Conservation (phyloP, 1,140 invertebrate genomes). For the Nylanderia fulva region DNA sequence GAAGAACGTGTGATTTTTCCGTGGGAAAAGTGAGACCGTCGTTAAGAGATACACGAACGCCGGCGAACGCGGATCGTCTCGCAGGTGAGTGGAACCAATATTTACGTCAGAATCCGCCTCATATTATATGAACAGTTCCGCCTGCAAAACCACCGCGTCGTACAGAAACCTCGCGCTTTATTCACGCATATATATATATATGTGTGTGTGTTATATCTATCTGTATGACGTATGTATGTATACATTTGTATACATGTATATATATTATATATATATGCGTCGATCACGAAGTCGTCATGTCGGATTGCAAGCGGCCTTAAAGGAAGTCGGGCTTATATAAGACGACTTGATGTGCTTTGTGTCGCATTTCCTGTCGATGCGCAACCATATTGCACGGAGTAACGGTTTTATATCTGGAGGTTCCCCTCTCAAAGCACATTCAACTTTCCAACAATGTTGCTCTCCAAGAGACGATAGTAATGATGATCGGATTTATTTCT, state of each 20-base stretch:
- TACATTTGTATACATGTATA: too few relatives aligned
- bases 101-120: too few relatives aligned
- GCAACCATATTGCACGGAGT: slow-evolving; percentile 34
- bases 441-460: neutral
- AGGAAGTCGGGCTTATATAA: slow-evolving; percentile 41
- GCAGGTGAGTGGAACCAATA: slow-evolving; percentile 17
- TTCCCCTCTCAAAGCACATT: neutral
- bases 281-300: neutral
- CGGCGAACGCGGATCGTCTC: slow-evolving; percentile 38
- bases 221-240: neutral
- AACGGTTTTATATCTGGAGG: neutral
- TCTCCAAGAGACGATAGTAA: neutral
- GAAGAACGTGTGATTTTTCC: slow-evolving; percentile 40
- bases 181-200: neutral
- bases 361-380: slow-evolving; percentile 17
- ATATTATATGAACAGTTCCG: too few relatives aligned
- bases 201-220: neutral
- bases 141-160: neutral
- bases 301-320: neutral
- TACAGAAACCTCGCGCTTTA: slow-evolving; percentile 7
- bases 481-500: too few relatives aligned
- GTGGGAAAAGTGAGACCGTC: slow-evolving; percentile 48
- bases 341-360: neutral
- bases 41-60: slow-evolving; percentile 24
- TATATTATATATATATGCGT: neutral